Conservation (phyloP, 2,888 invertebrate species). For the Mythimna lalbum region DNA sequence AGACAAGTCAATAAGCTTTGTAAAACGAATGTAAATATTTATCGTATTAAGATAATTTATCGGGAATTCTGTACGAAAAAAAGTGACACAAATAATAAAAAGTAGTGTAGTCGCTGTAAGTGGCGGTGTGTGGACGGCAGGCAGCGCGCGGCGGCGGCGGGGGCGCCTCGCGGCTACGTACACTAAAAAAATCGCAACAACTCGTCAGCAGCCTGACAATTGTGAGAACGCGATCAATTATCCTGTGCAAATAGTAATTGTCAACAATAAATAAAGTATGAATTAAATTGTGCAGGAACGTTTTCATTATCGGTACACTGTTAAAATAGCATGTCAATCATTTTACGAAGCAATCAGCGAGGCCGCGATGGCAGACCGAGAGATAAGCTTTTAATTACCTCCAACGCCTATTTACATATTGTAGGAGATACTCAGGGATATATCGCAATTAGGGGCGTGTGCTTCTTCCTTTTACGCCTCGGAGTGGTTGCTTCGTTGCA, state of each 20-base stretch:
- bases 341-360: conserved; percentile 87
- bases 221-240: conserved; percentile 91
- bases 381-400: conserved; percentile 90
- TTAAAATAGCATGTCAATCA: conserved; percentile 89
- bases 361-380: conserved; percentile 80
- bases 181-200: conserved; percentile 84
- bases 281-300: conserved; percentile 83
- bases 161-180: conserved; percentile 77
- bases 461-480: conserved; percentile 86
- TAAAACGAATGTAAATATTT: conserved; percentile 82
- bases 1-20: conserved; percentile 79
- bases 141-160: conserved; percentile 71
- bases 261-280: conserved; percentile 86
- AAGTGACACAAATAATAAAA: conserved; percentile 73
- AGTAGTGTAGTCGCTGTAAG: conserved; percentile 74
- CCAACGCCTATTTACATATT: conserved; percentile 89
- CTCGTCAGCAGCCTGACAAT: conserved; percentile 87
- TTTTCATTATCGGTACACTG: conserved; percentile 87
- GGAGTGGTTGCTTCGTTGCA: conserved; percentile 77
- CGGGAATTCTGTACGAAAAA: conserved; percentile 73
- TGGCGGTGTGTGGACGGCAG: conserved; percentile 71
- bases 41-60: conserved; percentile 85
- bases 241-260: conserved; percentile 88
- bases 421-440: conserved; percentile 86
- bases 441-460: conserved; percentile 89